phyloP scores from a whole-genome alignment of 1,140 invertebrate genomes.

The Pachyrhynchus sulphureomaculatus region DNA sequence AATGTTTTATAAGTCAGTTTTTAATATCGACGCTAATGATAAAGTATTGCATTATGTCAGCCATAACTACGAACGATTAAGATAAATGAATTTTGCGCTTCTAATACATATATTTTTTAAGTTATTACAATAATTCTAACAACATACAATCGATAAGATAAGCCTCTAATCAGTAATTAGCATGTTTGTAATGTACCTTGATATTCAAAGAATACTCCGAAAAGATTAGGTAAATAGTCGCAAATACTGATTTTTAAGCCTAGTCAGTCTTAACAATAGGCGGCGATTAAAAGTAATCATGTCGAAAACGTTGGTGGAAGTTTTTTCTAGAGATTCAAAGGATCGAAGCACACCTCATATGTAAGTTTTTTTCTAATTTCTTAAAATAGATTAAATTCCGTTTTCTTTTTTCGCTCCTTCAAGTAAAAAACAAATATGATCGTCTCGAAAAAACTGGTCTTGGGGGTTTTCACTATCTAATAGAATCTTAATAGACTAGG shows the following conservation, averaged over 20 bases:
- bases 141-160: conserved; percentile 11
- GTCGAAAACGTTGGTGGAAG: conserved; percentile 16
- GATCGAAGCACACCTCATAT: conserved; percentile 5
- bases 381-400: not conserved
- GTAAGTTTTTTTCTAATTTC: conserved; percentile 13
- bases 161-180: not conserved
- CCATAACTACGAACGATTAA: not conserved
- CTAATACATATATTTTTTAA: not conserved
- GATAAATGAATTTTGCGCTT: not conserved
- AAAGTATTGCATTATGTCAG: no score
- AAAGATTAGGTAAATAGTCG: not conserved
- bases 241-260: not conserved
- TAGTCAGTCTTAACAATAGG: not conserved
- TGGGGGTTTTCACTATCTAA: no score
- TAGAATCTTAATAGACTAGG: no score
- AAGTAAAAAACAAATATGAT: no score
- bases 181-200: conserved; percentile 10
- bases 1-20: no score
- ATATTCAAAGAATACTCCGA: not conserved
- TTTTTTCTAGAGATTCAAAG: conserved; percentile 2
- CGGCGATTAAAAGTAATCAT: conserved; percentile 5
- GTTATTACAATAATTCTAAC: not conserved
- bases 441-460: no score
- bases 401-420: no score
- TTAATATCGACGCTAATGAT: no score